phyloP scores from a whole-genome alignment of 2,113 vertebrate genomes.

The Ageneiosus marmoratus region DNA sequence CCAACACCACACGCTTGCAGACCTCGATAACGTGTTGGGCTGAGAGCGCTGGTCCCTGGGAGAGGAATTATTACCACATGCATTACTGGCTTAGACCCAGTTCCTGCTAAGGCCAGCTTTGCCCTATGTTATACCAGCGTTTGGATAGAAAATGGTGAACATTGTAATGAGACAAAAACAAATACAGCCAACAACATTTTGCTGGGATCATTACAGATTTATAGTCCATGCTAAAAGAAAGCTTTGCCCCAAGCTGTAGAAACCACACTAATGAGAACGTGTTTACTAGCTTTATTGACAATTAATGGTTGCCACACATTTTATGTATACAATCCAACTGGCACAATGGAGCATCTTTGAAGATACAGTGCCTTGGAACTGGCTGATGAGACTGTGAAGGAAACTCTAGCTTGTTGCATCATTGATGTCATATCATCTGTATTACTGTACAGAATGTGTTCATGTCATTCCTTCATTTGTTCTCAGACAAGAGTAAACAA shows the following conservation, averaged over 20 bases:
- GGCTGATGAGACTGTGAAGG: conserved; percentile 12
- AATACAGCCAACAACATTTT: conserved; percentile 59
- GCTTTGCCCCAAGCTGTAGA: conserved; percentile 53
- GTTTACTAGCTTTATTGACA: conserved; percentile 62
- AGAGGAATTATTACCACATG: conserved; percentile 59
- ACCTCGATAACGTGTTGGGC: conserved; percentile 73
- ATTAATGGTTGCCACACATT: conserved; percentile 54
- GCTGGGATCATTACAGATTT: conserved; percentile 64
- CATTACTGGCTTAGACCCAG: conserved; percentile 51
- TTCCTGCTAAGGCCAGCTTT: conserved; percentile 44
- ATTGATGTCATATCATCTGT: too few relatives aligned
- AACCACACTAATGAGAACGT: conserved; percentile 58
- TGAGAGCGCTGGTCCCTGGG: conserved; percentile 68
- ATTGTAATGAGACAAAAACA: conserved; percentile 46
- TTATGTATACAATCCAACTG: conserved; percentile 41
- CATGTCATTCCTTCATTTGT: neutral
- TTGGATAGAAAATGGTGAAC: conserved; percentile 55
- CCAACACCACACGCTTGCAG: conserved; percentile 73
- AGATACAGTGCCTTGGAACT: conserved; percentile 10
- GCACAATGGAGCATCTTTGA: conserved; percentile 32
- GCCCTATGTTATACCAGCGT: conserved; percentile 40
- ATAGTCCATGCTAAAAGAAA: conserved; percentile 61
- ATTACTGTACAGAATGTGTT: neutral
- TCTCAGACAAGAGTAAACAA: neutral
- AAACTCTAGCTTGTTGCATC: neutral